Percentiles rank a stretch among this genome's conserved stretches.
Evolutionary conservation across 1,140 invertebrate species (phyloP).

Genomic region (Colletes latitarsis): DNA sequence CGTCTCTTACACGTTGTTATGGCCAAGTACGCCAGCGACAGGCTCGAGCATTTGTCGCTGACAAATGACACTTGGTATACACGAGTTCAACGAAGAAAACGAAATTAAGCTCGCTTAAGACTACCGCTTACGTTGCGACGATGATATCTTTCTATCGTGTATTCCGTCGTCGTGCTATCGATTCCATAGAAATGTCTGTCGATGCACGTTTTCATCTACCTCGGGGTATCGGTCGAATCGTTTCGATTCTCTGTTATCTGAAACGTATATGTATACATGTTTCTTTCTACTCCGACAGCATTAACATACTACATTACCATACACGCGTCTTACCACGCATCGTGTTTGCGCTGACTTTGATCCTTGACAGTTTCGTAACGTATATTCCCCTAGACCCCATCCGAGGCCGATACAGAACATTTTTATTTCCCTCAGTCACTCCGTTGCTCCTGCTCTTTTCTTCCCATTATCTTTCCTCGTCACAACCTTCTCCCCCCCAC

Average conservation of each 20-base stretch:
- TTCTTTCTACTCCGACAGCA: background rate
- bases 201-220: background rate
- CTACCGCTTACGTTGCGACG: background rate
- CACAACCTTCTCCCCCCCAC: slow-evolving; percentile 8
- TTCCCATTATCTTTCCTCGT: slow-evolving; percentile 27
- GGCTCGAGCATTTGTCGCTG: background rate
- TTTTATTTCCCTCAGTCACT: slow-evolving; percentile 33
- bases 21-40: background rate
- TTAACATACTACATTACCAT: background rate
- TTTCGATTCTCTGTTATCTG: background rate
- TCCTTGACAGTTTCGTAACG: background rate
- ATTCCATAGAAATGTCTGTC: background rate
- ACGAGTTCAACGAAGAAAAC: background rate
- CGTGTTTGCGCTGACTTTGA: background rate
- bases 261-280: too few relatives aligned
- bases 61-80: background rate
- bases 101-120: background rate
- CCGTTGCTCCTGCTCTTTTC: slow-evolving; percentile 17
- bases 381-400: background rate
- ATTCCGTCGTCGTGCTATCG: background rate
- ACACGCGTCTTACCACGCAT: background rate
- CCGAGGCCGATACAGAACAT: slow-evolving; percentile 23
- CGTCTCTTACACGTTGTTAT: background rate
- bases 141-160: background rate
- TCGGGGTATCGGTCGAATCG: too few relatives aligned